Base-by-base conservation (phyloP, 1,140 invertebrate species). In the Drosophila sucinea region DNA sequence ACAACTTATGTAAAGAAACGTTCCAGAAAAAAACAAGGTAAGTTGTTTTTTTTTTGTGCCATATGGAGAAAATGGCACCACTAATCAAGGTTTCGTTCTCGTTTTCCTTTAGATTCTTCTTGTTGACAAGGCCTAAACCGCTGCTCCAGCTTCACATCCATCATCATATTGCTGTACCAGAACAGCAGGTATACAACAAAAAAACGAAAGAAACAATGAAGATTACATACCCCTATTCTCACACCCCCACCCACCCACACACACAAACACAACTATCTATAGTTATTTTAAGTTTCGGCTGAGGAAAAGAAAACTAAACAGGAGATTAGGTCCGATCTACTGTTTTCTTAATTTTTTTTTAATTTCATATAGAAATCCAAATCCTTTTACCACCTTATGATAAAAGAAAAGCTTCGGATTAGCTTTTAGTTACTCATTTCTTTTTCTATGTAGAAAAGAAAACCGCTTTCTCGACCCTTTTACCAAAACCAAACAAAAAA, bases 171-270 rank as follows among this genome's bases (percentile, higher is more conserved):
- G 83, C 83, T 86, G 82, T 86, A 86, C 83, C 83, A 79, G 83
- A 86, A 83, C 83, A 86, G 83, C 83, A 86, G 83, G 83, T 86
- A 86, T 86, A 86, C 72, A 86, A 83, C 68, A 60, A 61, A 11
- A 55, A 66, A 60, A 32, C 29, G 33, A 71, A 64, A 54, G 32
- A 67, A 79, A 71, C 55, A 75, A 77, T 77, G 67, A 77, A 77
- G 67, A 85, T 85, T 73, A 84, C 73, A 85, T 67, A 80, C 63
- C 25, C 44, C 25, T 51, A 10, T 10, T 27, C 23, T 23, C 44
- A 23, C 23, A 51, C 44, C 25, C 44, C 41, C 35, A 23, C 44
- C 44, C 23, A 47, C n/a, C 4, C 17, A 47, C 44, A 5, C 8
- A 70, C 55, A 70, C 29, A 70, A 11, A 63, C n/a, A 64, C 54